These are phyloP conservation scores for Limulus polyphemus DNA, from an alignment of 2,888 invertebrate species.

Conservation along the genomic window DNA sequence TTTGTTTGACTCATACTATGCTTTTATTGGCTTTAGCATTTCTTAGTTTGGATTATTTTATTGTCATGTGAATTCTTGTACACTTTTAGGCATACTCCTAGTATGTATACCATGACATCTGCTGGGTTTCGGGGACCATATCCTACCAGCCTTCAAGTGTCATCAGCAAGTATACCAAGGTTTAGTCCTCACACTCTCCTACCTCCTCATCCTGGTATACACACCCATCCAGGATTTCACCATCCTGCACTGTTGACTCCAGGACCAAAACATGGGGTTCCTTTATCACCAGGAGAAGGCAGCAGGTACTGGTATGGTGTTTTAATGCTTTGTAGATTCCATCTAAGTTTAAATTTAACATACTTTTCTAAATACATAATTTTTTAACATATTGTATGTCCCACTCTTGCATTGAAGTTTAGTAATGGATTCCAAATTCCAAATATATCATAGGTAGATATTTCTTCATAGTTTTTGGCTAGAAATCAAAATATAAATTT, in stretches of 20 bases:
- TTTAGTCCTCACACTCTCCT: slow-evolving; percentile 78
- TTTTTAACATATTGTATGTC: no score
- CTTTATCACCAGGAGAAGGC: slow-evolving; percentile 18
- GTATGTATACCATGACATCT: slow-evolving; percentile 82
- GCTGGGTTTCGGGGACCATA: slow-evolving; percentile 80
- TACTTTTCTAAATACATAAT: no score
- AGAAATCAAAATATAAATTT: no score
- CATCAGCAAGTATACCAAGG: slow-evolving; percentile 54
- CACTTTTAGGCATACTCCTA: slow-evolving; percentile 68
- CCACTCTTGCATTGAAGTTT: no score
- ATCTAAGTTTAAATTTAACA: no score
- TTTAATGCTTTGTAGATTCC: not conserved
- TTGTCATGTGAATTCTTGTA: no score
- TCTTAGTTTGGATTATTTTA: not conserved
- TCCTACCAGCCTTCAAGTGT: slow-evolving; percentile 76
- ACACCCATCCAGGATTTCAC: slow-evolving; percentile 41
- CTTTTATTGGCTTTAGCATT: not conserved
- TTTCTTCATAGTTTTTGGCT: no score
- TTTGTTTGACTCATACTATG: no score
- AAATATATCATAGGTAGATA: no score
- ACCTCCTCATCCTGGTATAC: slow-evolving; percentile 52
- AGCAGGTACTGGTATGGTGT: slow-evolving; percentile 13
- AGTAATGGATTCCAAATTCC: no score
- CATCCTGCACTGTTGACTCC: slow-evolving; percentile 66
- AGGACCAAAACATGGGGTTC: slow-evolving; percentile 60